phyloP scores from a whole-genome alignment of 2,797 vertebrate species.

The Anguilla anguilla region DNA sequence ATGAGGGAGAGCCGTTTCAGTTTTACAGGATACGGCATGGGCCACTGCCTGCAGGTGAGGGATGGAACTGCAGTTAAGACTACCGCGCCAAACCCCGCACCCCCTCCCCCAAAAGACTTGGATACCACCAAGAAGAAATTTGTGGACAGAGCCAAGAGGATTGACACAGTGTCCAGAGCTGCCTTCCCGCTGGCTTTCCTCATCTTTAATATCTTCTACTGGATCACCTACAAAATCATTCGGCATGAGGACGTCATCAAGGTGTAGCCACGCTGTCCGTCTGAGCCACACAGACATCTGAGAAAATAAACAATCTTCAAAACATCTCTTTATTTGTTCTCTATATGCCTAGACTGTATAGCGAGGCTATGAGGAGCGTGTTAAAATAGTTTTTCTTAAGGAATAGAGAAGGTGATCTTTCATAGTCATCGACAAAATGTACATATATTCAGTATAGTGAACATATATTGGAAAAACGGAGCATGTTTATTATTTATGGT shows the following conservation, averaged over 20 bases:
- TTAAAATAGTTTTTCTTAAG: constrained; percentile 59
- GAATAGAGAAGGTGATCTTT: constrained; percentile 55
- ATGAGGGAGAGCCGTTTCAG: constrained; percentile 89
- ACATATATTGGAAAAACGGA: constrained; percentile 41
- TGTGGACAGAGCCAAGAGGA: constrained; percentile 96
- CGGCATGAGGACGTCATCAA: constrained; percentile 88
- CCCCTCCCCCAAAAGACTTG: constrained; percentile 79
- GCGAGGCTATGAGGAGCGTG: constrained; percentile 29
- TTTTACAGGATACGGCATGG: constrained; percentile 90
- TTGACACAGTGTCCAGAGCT: constrained; percentile 95
- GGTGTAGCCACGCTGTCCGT: constrained; percentile 70
- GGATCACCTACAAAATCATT: constrained; percentile 99
- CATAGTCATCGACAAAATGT: constrained; percentile 39
- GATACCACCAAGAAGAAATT: constrained; percentile 94
- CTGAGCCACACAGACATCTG: constrained; percentile 40
- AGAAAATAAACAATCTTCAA: neutral
- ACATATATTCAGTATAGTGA: constrained; percentile 44
- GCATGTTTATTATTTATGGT: constrained; percentile 55
- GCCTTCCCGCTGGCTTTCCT: constrained; percentile 96
- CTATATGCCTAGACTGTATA: neutral
- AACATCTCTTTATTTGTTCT: neutral
- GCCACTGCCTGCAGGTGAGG: constrained; percentile 88
- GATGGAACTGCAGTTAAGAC: constrained; percentile 86
- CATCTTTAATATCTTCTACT: constrained; percentile 99
- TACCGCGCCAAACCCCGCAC: constrained; percentile 67